Base-by-base conservation (phyloP, 2,888 invertebrate species). In the Pseudeuparius sepicola region DNA sequence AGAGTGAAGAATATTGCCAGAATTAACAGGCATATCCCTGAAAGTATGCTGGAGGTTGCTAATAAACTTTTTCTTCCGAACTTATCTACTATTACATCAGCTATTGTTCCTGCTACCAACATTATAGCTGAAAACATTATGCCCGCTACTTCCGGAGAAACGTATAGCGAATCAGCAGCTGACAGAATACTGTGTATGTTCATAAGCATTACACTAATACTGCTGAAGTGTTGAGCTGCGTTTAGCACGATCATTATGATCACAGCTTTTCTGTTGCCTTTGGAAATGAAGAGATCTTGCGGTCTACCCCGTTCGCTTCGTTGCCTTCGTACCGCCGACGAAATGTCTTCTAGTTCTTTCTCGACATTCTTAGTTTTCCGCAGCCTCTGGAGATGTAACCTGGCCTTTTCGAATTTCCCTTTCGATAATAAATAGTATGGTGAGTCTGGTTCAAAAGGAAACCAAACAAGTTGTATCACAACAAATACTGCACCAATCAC, bases 191-290 rank as follows among this genome's bases (percentile, higher is more conserved):
- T 48, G 41, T 61, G 61, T 10, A 61, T 41, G 38, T 63, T 63
- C 61, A 63, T 61, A 10, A 61, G 29, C 38, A 63, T 56, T 3
- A 62, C 61, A 32, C 58, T 60, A 24, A 61, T 61, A 37, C 61
- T 55, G 34, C 61, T 60, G 33, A 61, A 55, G 46, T 61, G 61
- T 45, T 62, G 61, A 3, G 59, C 54, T 4, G 48, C 55, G 38
- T 61, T 61, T 26, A 63, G 45, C 6, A 61, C 55, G 2, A 54
- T 49, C 59, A 62, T 59, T 10, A 63, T 61, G 5, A 58, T 42
- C 4, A 61, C 33, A 5, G 59, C 63, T 46, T 59, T 61, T 4
- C 60, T 44, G 41, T 61, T 61, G 42, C 61, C 56, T 37, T 54
- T 52, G 3, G 57, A 52, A 27, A 55, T 29, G 24, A 63, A 32